phyloP scores from a whole-genome alignment of 1,140 invertebrate genomes.

The Sweltsa coloradensis region DNA sequence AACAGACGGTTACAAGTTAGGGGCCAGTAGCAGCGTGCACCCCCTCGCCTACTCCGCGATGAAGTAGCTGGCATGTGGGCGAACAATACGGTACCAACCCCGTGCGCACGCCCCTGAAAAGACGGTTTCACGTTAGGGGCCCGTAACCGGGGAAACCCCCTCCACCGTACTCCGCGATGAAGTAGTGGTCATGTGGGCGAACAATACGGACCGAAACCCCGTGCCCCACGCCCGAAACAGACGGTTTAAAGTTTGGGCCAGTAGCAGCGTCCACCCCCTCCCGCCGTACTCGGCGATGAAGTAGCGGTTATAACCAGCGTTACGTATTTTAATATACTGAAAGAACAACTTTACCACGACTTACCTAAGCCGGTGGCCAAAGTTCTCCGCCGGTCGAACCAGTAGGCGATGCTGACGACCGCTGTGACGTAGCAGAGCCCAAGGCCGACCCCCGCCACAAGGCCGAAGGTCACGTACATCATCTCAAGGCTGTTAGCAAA shows the following conservation, averaged over 20 bases:
- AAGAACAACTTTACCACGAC: too few species aligned
- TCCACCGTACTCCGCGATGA: conserved; percentile 71
- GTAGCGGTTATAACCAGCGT: too few species aligned
- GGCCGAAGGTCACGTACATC: conserved; percentile 75
- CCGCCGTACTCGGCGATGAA: conserved; percentile 69
- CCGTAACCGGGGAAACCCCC: conserved; percentile 70
- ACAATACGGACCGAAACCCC: conserved; percentile 74
- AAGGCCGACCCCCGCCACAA: conserved; percentile 73
- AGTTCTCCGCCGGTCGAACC: conserved; percentile 87
- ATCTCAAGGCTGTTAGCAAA: conserved; percentile 56
- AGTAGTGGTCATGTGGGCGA: conserved; percentile 62
- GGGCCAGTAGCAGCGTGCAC: too few species aligned
- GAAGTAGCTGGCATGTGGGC: too few species aligned
- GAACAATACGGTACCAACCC: too few species aligned
- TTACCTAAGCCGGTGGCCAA: conserved; percentile 87
- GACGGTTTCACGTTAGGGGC: too few species aligned
- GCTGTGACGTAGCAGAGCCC: conserved; percentile 81
- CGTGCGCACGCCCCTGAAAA: too few species aligned
- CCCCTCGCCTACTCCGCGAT: too few species aligned
- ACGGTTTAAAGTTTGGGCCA: conserved; percentile 76
- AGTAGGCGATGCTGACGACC: conserved; percentile 87
- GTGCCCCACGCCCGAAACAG: conserved; percentile 86
- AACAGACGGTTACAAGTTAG: too few species aligned
- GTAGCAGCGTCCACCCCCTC: conserved; percentile 70
- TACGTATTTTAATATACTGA: too few species aligned